phyloP scores from a whole-genome alignment of 2,113 vertebrate species.

The Plotosus lineatus region DNA sequence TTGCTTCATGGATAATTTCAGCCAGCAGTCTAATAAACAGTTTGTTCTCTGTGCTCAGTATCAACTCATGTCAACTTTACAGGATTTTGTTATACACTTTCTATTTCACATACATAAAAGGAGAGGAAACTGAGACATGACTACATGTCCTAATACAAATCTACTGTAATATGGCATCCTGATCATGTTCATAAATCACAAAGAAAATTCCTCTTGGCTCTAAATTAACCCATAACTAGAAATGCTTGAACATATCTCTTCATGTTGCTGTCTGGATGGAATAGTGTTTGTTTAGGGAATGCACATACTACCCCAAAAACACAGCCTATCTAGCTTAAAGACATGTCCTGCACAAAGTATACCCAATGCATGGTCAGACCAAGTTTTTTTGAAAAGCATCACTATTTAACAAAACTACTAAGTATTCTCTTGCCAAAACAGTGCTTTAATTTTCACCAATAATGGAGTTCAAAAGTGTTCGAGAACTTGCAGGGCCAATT shows the following conservation, averaged over 20 bases:
- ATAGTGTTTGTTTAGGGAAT: background rate
- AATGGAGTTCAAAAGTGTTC: no score
- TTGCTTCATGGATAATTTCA: background rate
- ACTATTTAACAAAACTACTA: no score
- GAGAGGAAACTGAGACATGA: background rate
- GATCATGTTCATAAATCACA: background rate
- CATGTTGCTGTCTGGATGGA: background rate
- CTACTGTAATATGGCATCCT: background rate
- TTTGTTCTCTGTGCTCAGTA: background rate
- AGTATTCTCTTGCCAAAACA: no score
- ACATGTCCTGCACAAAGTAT: no score
- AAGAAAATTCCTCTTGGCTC: background rate
- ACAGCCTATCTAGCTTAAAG: conserved; percentile 1
- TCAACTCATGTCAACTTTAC: background rate
- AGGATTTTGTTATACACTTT: background rate
- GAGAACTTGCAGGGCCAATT: no score
- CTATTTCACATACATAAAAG: background rate
- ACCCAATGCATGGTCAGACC: no score
- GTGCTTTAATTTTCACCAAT: no score
- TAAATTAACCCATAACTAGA: background rate
- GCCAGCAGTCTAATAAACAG: conserved; percentile 3
- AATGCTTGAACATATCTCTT: background rate
- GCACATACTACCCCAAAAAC: background rate
- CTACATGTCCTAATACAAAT: background rate
- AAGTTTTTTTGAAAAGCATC: no score